Base-by-base conservation (phyloP, 2,888 invertebrate genomes). In the Exocentrus adspersus region DNA sequence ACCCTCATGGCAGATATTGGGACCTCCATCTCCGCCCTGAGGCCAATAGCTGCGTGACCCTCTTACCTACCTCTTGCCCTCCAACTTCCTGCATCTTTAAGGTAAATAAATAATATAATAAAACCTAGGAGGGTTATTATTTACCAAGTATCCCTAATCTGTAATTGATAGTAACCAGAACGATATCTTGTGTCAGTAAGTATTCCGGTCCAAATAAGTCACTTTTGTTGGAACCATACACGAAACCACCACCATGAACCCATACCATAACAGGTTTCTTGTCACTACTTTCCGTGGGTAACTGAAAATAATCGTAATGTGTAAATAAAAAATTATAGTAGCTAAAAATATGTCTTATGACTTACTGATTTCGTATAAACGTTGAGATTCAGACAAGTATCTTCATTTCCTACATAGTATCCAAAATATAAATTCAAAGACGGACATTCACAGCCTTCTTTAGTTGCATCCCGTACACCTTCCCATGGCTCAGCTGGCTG, bases 381-480 rank as follows among this genome's bases (percentile, higher is more conserved):
- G 76, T 86, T 86, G n/a, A 87, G 70, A 71, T 84, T 84, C 2
- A 86, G 72, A 65, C 87, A 87, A 54, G 77, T 75, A 73, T 87
- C 85, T 75, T 87, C 87, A 1, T 80, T 78, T 24, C 87, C 87
- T 6, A 83, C 77, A 50, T 78, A 76, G 64, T 81, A 80, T 9
- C 79, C 69, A 59, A 78, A 77, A 45, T 74, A 74, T 70, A 78
- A 65, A 56, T 78, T 75, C 12, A 62, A 30, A 1, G 77, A 72
- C 0, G 78, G 78, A 58, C 78, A 78, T 68, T 74, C 75, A 32
- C 72, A 71, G 14, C 78, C 79, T 72, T 81, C 80, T 63, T 74
- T 69, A 0, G 81, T 80, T 3, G 80, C 81, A 69, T 83, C 79
- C 59, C 71, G 62, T 12, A 79, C 64, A 10, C 76, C 81, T 20